Conservation (phyloP, 2,888 invertebrate genomes). For the Phlogophora meticulosa region DNA sequence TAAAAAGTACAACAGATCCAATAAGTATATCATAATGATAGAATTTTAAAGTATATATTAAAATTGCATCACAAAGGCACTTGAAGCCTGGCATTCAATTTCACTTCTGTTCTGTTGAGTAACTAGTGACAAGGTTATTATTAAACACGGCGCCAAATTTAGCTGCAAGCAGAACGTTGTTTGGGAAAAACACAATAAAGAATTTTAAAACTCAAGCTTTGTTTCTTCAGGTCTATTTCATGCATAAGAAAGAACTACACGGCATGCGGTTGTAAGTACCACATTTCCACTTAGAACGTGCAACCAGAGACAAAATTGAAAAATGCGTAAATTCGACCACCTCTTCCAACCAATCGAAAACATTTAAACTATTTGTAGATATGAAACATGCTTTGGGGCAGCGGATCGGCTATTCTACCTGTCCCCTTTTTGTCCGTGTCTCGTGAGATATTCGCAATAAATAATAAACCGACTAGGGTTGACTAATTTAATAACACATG, state of each 20-base stretch:
- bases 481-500: too few species aligned
- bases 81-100: slow-evolving; percentile 1
- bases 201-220: slow-evolving; percentile 10
- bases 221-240: background rate
- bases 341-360: background rate
- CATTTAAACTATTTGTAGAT: background rate
- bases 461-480: too few species aligned
- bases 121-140: slow-evolving; percentile 45
- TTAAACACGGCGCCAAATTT: slow-evolving; percentile 19
- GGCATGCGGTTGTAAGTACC: background rate
- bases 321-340: background rate
- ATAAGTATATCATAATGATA: background rate
- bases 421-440: too few species aligned
- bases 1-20: background rate
- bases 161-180: slow-evolving; percentile 5
- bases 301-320: background rate
- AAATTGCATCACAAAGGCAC: slow-evolving; percentile 2
- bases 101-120: slow-evolving; percentile 20
- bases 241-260: background rate
- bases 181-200: slow-evolving; percentile 23
- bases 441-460: too few species aligned
- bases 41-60: background rate
- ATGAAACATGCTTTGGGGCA: background rate
- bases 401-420: too few species aligned
- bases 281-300: background rate